Percentiles rank a stretch among this genome's conserved stretches.
Conservation (phyloP, 2,888 invertebrate genomes). For the Ophion obscuratus region DNA sequence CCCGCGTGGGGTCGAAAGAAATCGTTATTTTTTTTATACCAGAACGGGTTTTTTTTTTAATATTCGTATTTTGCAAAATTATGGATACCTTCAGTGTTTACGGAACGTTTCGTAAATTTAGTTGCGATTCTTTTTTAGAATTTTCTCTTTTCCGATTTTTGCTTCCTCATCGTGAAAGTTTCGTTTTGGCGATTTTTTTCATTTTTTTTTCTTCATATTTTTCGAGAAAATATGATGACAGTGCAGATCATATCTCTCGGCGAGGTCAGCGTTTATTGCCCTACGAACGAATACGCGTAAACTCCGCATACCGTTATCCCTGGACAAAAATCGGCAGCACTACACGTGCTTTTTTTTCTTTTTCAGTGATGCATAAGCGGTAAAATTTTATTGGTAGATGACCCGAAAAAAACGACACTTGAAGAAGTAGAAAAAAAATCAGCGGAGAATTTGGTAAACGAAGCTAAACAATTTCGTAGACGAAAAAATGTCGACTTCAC, state of each 20-base stretch:
- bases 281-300: too few species aligned
- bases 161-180: not conserved
- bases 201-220: not conserved
- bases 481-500: not conserved
- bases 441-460: not conserved
- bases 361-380: not conserved
- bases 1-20: not conserved
- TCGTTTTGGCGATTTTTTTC: not conserved
- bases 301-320: conserved; percentile 23
- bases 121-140: not conserved
- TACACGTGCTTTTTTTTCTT: not conserved
- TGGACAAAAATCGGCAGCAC: conserved; percentile 31
- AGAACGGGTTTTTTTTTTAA: not conserved
- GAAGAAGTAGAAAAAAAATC: conserved; percentile 1
- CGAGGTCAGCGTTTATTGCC: conserved; percentile 33
- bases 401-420: not conserved
- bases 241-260: not conserved
- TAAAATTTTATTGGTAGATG: conserved; percentile 25
- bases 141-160: not conserved
- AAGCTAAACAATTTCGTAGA: not conserved
- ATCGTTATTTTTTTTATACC: not conserved
- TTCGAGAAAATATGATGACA: not conserved
- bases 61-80: too few species aligned
- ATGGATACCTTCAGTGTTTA: too few species aligned
- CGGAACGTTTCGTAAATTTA: too few species aligned